These are phyloP conservation scores for Drosophila funebris DNA, from an alignment of 1,140 invertebrate genomes.

Conservation along the genomic window DNA sequence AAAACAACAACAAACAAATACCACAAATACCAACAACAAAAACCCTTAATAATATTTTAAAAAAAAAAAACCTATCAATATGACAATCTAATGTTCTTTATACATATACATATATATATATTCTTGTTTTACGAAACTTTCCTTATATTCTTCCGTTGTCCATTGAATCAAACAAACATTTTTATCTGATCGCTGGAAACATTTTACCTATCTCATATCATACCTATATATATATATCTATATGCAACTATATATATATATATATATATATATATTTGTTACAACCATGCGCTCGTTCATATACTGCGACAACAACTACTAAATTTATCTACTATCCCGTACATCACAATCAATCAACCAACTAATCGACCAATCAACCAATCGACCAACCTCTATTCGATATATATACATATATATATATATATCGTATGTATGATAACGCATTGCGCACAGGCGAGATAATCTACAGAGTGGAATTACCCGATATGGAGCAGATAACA, in stretches of 20 bases:
- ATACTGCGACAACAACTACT: constrained; percentile 66
- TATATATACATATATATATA: too few species aligned
- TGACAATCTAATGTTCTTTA: constrained; percentile 18
- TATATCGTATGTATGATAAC: constrained; percentile 33
- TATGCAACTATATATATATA: constrained; percentile 12
- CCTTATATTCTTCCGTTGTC: constrained; percentile 16
- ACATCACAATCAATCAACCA: constrained; percentile 46
- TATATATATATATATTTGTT: constrained; percentile 54
- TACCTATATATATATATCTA: constrained; percentile 11
- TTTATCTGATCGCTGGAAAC: constrained; percentile 23
- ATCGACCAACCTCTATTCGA: constrained; percentile 53
- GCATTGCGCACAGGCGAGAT: constrained; percentile 87
- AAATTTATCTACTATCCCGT: constrained; percentile 60
- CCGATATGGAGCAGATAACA: constrained; percentile 94
- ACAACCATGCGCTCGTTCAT: constrained; percentile 60
- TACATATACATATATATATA: constrained; percentile 19
- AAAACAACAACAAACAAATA: constrained; percentile 19
- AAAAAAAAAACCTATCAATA: constrained; percentile 38
- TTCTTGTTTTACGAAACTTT: constrained; percentile 25
- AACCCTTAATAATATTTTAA: constrained; percentile 17
- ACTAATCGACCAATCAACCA: constrained; percentile 45
- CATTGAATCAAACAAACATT: constrained; percentile 30
- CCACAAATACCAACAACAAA: constrained; percentile 27
- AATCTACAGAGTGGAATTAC: constrained; percentile 94
- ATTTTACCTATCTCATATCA: constrained; percentile 14